Conservation (phyloP, 2,113 vertebrate genomes). For the Notechis scutatus region DNA sequence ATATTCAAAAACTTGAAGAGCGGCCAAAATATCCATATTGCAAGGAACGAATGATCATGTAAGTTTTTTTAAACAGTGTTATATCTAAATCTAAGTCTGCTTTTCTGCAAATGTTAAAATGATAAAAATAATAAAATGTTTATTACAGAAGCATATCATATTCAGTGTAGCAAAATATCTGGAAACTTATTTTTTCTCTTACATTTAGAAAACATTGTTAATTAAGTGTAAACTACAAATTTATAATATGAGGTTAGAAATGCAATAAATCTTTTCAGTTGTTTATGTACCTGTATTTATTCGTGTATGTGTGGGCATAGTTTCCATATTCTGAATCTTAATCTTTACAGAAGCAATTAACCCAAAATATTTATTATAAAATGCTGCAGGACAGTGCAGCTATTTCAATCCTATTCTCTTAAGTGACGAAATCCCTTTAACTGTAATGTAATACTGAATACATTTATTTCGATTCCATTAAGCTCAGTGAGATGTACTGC, state of each 20-base stretch:
- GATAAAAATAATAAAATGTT: background rate
- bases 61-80: conserved; percentile 66
- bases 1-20: conserved; percentile 95
- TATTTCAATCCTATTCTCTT: background rate
- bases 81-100: conserved; percentile 24
- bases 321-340: background rate
- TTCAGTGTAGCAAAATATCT: background rate
- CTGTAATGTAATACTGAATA: background rate
- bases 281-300: background rate
- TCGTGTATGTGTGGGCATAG: background rate
- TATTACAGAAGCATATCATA: background rate
- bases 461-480: background rate
- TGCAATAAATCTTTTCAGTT: background rate
- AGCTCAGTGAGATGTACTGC: background rate
- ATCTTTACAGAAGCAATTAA: fast-evolving
- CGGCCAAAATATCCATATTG: conserved; percentile 96
- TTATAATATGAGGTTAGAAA: background rate
- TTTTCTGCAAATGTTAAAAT: conserved; percentile 41
- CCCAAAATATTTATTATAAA: background rate
- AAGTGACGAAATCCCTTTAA: background rate
- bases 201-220: background rate
- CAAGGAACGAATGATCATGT: conserved; percentile 99
- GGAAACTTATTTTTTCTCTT: background rate
- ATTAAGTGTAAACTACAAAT: background rate
- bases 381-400: background rate